Evolutionary conservation across 2,113 vertebrate species (phyloP).

Genomic region (Aspidoscelis tigris): DNA sequence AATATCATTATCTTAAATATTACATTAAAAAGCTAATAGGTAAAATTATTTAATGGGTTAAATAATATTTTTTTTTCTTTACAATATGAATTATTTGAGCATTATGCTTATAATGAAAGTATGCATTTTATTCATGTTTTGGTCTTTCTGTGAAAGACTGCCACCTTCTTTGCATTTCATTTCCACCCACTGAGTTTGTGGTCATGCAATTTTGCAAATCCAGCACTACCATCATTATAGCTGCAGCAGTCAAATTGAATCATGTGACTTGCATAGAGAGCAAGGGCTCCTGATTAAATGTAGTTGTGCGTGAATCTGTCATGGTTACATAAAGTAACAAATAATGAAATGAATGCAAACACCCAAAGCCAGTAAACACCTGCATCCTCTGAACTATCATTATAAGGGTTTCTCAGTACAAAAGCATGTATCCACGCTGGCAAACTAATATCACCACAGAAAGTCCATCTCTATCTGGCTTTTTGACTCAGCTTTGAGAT

Average conservation of each 20-base stretch:
- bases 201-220: constrained; percentile 72
- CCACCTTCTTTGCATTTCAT: constrained; percentile 64
- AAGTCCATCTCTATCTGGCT: constrained; percentile 56
- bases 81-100: constrained; percentile 62
- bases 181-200: constrained; percentile 70
- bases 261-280: constrained; percentile 48
- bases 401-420: constrained; percentile 68
- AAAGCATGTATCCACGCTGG: constrained; percentile 72
- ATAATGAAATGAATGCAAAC: constrained; percentile 79
- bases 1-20: too few species aligned
- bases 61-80: not conserved
- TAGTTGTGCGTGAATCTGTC: constrained; percentile 73
- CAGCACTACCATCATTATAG: constrained; percentile 27
- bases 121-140: constrained; percentile 59
- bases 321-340: constrained; percentile 76
- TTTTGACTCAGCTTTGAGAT: constrained; percentile 56
- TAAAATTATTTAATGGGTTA: constrained; percentile 3
- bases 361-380: constrained; percentile 74
- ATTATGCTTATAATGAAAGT: constrained; percentile 66
- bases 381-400: constrained; percentile 72
- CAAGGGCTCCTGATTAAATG: constrained; percentile 72
- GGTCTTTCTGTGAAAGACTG: constrained; percentile 70
- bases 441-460: constrained; percentile 74
- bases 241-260: constrained; percentile 70
- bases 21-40: not conserved